phyloP scores from a whole-genome alignment of 2,113 vertebrate species.

The Panthera leo region DNA sequence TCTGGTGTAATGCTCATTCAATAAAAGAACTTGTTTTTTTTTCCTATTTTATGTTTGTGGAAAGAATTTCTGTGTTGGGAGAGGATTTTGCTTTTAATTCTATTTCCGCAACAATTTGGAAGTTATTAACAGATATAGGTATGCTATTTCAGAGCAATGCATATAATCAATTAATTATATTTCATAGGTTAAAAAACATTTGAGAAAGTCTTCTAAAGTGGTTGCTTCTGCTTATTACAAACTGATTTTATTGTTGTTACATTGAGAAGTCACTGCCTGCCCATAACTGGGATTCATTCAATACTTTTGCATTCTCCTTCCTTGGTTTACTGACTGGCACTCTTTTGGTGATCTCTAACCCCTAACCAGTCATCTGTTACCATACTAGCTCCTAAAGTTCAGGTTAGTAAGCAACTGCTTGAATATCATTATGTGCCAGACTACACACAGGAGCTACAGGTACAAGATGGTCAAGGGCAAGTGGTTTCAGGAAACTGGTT shows the following conservation, averaged over 20 bases:
- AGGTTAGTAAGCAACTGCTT: background rate
- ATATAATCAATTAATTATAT: background rate
- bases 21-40: background rate
- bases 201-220: background rate
- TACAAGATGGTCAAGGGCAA: background rate
- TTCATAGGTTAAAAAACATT: background rate
- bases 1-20: background rate
- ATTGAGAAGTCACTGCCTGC: background rate
- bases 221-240: background rate
- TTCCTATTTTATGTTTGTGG: background rate
- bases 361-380: background rate
- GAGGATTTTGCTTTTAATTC: background rate
- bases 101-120: background rate
- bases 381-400: background rate
- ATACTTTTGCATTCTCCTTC: background rate
- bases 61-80: background rate
- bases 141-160: background rate
- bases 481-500: background rate
- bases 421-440: background rate
- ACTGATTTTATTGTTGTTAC: background rate
- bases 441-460: accelerated
- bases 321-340: background rate
- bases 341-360: background rate
- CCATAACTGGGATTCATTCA: background rate
- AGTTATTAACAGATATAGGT: background rate